phyloP scores from a whole-genome alignment of 2,113 vertebrate genomes.

The Todiramphus chloris region DNA sequence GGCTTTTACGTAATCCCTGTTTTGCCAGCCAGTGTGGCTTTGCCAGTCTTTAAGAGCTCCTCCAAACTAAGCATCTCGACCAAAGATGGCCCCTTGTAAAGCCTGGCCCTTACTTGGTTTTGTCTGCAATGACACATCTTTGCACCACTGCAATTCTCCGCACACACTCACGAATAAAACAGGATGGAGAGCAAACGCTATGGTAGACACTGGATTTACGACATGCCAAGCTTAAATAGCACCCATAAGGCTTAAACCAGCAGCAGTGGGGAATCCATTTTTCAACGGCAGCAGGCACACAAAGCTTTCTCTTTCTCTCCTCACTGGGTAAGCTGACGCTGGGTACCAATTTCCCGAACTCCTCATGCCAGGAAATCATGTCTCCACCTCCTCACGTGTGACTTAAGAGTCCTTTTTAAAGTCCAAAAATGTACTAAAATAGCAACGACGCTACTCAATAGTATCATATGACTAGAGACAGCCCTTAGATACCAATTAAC shows the following conservation, averaged over 20 bases:
- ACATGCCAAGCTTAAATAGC: slow-evolving; percentile 75
- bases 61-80: not conserved
- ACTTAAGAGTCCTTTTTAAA: not conserved
- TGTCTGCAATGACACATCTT: not conserved
- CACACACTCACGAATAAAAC: slow-evolving; percentile 33
- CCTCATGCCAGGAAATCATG: not conserved
- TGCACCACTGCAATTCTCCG: not conserved
- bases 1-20: accelerated
- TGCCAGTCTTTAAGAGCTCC: not conserved
- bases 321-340: not conserved
- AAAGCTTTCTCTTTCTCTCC: not conserved
- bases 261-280: slow-evolving; percentile 56
- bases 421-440: slow-evolving; percentile 46
- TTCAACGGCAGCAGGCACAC: slow-evolving; percentile 25
- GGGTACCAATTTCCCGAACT: not conserved
- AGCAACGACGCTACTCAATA: slow-evolving; percentile 5
- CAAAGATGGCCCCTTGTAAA: not conserved
- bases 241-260: slow-evolving; percentile 57
- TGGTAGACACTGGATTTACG: slow-evolving; percentile 68
- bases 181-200: slow-evolving; percentile 32
- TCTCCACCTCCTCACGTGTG: not conserved
- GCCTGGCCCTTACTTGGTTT: not conserved
- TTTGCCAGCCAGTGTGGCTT: not conserved
- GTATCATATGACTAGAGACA: slow-evolving; percentile 37
- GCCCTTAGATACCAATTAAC: slow-evolving; percentile 72